Evolutionary conservation across 2,888 invertebrate species (phyloP).

Genomic region (Trachelus tabidus): DNA sequence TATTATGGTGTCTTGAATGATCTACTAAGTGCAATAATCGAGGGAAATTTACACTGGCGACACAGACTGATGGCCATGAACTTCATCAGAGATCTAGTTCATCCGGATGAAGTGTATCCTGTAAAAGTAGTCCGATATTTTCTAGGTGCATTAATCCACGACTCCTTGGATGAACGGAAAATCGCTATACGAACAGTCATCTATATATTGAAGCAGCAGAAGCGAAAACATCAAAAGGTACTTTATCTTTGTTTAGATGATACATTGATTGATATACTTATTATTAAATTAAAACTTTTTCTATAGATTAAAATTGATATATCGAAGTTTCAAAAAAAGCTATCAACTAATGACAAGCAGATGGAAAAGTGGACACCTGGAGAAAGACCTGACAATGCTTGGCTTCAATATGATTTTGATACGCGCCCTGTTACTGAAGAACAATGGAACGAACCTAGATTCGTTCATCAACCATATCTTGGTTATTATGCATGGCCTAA

Average conservation of each 20-base stretch:
- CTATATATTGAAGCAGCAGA: slow-evolving; percentile 78
- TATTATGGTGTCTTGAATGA: slow-evolving; percentile 69
- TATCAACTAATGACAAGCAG: slow-evolving; percentile 17
- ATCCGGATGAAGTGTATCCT: slow-evolving; percentile 77
- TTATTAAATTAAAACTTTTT: slow-evolving; percentile 6
- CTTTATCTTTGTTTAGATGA: not conserved
- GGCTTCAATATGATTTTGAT: slow-evolving; percentile 77
- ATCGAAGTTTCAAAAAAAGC: slow-evolving; percentile 19
- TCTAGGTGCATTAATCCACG: slow-evolving; percentile 76
- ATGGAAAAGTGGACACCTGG: slow-evolving; percentile 64
- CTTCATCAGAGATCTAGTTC: slow-evolving; percentile 78
- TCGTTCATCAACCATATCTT: slow-evolving; percentile 74
- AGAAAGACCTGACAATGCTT: slow-evolving; percentile 77
- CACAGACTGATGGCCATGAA: slow-evolving; percentile 81
- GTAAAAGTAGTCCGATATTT: slow-evolving; percentile 74
- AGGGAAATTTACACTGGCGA: slow-evolving; percentile 80
- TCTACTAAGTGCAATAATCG: slow-evolving; percentile 70
- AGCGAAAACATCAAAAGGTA: slow-evolving; percentile 70
- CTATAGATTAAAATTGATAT: slow-evolving; percentile 43
- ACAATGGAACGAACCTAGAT: slow-evolving; percentile 80
- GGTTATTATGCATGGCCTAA: slow-evolving; percentile 71
- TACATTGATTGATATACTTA: not conserved
- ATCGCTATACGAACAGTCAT: slow-evolving; percentile 73
- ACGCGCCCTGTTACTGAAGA: slow-evolving; percentile 73
- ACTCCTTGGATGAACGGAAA: slow-evolving; percentile 84